These are phyloP conservation scores for Lethrus apterus DNA, from an alignment of 1,140 invertebrate genomes.

Conservation along the genomic window DNA sequence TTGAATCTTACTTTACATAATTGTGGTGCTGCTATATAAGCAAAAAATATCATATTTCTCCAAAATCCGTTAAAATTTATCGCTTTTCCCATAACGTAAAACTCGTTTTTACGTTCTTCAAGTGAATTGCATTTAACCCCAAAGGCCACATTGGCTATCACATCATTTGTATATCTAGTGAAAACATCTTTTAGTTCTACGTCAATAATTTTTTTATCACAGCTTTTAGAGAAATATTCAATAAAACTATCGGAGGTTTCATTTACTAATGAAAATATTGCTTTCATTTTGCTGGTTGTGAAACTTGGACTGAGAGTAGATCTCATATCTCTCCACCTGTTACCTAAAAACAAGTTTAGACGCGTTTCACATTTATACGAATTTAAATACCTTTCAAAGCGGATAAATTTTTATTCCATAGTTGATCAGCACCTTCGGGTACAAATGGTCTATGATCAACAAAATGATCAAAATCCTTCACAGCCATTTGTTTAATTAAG, in stretches of 20 bases:
- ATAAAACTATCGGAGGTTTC: constrained; percentile 34
- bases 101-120: constrained; percentile 36
- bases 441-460: constrained; percentile 42
- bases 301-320: constrained; percentile 50
- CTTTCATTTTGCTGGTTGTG: constrained; percentile 50
- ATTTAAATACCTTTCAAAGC: constrained; percentile 39
- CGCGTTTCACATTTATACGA: constrained; percentile 26
- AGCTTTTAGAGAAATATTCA: constrained; percentile 16
- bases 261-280: constrained; percentile 45
- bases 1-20: constrained; percentile 14
- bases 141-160: constrained; percentile 40
- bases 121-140: constrained; percentile 40
- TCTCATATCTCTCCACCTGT: constrained; percentile 49
- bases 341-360: constrained; percentile 39
- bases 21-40: neutral
- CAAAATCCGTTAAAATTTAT: constrained; percentile 23
- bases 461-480: constrained; percentile 50
- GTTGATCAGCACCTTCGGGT: constrained; percentile 42
- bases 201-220: neutral
- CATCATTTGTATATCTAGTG: constrained; percentile 37
- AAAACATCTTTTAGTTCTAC: neutral
- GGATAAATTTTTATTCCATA: constrained; percentile 48
- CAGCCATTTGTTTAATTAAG: constrained; percentile 44
- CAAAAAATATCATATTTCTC: neutral
- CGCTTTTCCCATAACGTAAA: constrained; percentile 35